phyloP scores from a whole-genome alignment of 2,888 invertebrate species.

The Pogonocherus hispidulus region DNA sequence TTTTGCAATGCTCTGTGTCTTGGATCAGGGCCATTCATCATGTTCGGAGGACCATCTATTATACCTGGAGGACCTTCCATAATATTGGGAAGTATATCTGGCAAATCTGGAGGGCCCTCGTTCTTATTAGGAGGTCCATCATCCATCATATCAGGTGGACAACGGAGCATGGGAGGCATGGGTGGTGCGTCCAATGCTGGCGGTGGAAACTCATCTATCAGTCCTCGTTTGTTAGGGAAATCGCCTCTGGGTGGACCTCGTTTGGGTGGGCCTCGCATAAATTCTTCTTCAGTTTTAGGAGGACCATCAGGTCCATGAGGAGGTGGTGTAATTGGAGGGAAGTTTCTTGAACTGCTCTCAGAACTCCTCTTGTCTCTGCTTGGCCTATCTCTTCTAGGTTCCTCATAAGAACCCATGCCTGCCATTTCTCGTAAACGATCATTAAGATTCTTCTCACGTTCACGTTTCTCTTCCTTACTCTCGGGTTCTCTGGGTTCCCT shows the following conservation, averaged over 20 bases:
- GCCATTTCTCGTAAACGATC: slow-evolving; percentile 63
- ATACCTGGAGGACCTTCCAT: slow-evolving; percentile 10
- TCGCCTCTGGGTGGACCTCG: slow-evolving; percentile 3
- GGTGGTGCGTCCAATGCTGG: slow-evolving; percentile 15
- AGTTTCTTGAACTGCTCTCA: slow-evolving; percentile 21
- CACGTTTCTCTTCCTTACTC: slow-evolving; percentile 50
- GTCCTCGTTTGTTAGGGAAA: slow-evolving; percentile 3
- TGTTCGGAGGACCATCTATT: slow-evolving; percentile 15
- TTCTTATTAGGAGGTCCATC: slow-evolving; percentile 27
- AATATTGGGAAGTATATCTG: background rate
- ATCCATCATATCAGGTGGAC: slow-evolving; percentile 33
- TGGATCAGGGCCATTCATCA: slow-evolving; percentile 1
- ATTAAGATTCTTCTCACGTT: slow-evolving; percentile 60
- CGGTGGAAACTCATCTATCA: slow-evolving; percentile 15
- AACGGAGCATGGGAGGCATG: slow-evolving; percentile 21
- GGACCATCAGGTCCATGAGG: slow-evolving; percentile 4
- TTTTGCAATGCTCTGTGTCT: slow-evolving; percentile 15
- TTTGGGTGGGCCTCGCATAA: slow-evolving; percentile 5
- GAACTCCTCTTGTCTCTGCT: slow-evolving; percentile 15
- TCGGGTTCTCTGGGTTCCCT: slow-evolving; percentile 21
- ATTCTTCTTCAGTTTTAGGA: slow-evolving; percentile 7
- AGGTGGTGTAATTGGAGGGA: background rate
- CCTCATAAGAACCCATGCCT: slow-evolving; percentile 51
- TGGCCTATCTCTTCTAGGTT: slow-evolving; percentile 36
- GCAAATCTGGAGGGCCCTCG: slow-evolving; percentile 13